Percentiles rank a stretch among this genome's conserved stretches.
phyloP scores from a whole-genome alignment of 2,797 vertebrate species.

The Microchirus variegatus region DNA sequence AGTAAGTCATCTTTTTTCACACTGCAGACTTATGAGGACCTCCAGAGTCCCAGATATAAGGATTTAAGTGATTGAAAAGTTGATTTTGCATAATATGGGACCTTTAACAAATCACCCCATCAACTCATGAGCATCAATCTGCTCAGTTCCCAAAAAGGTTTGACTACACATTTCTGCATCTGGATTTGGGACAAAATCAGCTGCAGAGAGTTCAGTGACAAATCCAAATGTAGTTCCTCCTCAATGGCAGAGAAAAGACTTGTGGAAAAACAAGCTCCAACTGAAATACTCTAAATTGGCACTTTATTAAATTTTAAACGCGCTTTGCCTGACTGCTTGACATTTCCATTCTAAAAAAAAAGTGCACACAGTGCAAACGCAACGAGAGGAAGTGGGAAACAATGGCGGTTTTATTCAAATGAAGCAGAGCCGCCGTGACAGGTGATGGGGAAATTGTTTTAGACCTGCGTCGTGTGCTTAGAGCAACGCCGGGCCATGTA shows the following conservation, averaged over 20 bases:
- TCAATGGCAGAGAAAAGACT: conserved; percentile 7
- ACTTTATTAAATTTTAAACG: conserved; percentile 11
- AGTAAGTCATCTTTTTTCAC: too few relatives aligned
- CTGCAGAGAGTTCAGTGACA: conserved; percentile 32
- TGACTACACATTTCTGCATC: too few relatives aligned
- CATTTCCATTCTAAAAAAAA: conserved; percentile 9
- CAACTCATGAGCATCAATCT: conserved; percentile 63
- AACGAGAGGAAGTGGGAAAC: not conserved
- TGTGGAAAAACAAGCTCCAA: conserved; percentile 2
- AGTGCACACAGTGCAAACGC: conserved; percentile 16
- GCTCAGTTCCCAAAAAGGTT: conserved; percentile 40
- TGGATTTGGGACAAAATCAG: conserved; percentile 2
- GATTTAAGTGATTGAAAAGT: too few relatives aligned
- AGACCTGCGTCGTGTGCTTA: not conserved
- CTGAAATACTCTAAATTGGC: conserved; percentile 5
- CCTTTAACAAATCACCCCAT: conserved; percentile 70
- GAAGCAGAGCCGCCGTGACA: not conserved
- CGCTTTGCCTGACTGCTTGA: conserved; percentile 4
- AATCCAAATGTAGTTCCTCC: conserved; percentile 17
- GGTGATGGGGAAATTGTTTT: not conserved
- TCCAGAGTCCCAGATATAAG: too few relatives aligned
- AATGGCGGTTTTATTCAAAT: conserved; percentile 14
- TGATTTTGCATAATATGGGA: too few relatives aligned
- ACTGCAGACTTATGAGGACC: too few relatives aligned
- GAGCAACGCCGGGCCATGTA: too few relatives aligned